Base-by-base conservation (phyloP, 2,113 vertebrate genomes). In the Manacus vitellinus region DNA sequence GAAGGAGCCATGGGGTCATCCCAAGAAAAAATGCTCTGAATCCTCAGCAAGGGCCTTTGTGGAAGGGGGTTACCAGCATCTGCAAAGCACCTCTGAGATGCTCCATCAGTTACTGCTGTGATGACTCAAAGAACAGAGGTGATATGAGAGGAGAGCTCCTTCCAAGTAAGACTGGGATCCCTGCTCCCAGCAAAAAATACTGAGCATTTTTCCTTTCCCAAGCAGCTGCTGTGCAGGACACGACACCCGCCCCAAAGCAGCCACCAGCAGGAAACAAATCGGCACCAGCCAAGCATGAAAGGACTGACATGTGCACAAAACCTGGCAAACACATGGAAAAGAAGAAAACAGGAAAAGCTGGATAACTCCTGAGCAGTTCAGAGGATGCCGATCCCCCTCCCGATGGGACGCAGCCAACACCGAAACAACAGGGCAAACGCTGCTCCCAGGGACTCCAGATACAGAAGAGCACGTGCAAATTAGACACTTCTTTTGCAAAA, bases 331-430 rank as follows among this genome's bases (percentile, higher is more conserved):
- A 88, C 30, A 91, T 4, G 5, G 61, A 43, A 52, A 76, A 84
- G 63, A 35, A 61, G 56, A 71, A 95, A 95, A 93, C 14, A 86
- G 72, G 88, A 86, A 94, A 88, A 66, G 54, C 24, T 81, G 94
- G 68, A 43, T 23, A 79, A 95, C 66, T 87, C 67, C 56, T 41
- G 41, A 83, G 41, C 1, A 0, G 39, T 89, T 78, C 79, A 67
- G 88, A 10, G 71, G 55, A 88, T 56, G 30, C 52, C 16, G 14
- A 74, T 87, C 61, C 66, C 37, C 68, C 33, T 83, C 56, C 58
- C 0, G 2, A 41, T 22, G 49, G 47, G 73, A 89, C 0, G 8
- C 56, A 59, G 84, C 54, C 83, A 85, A 44, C 25, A 37, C 46
- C 1, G 5, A 47, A 12, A 49, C 0, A 12, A 82, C 2, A 7